These are phyloP conservation scores for Procavia capensis DNA, from an alignment of 2,113 vertebrate genomes.

Conservation along the genomic window DNA sequence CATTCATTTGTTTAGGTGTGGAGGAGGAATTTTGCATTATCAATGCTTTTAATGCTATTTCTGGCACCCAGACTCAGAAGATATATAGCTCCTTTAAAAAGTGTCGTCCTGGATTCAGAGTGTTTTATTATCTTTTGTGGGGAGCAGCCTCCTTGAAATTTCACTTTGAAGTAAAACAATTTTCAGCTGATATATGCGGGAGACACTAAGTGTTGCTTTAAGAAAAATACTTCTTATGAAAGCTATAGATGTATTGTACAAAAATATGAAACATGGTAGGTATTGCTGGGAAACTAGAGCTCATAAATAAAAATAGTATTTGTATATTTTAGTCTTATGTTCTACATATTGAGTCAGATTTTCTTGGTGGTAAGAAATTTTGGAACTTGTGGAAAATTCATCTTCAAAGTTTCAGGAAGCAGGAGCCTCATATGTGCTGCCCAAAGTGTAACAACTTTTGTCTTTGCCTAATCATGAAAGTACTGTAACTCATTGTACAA, in stretches of 20 bases:
- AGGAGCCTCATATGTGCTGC: background rate
- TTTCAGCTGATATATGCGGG: slow-evolving; percentile 20
- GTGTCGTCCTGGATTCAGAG: slow-evolving; percentile 17
- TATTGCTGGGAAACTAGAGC: background rate
- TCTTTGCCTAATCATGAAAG: slow-evolving; percentile 13
- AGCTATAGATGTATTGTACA: background rate
- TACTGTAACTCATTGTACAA: background rate
- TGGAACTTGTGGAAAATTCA: background rate
- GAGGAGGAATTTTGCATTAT: slow-evolving; percentile 63
- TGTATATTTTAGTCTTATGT: background rate
- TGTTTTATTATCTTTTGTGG: slow-evolving; percentile 68
- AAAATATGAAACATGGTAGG: background rate
- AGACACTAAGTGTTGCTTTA: background rate
- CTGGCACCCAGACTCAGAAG: slow-evolving; percentile 53
- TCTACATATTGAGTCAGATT: background rate
- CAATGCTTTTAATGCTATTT: slow-evolving; percentile 64
- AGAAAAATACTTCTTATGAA: background rate
- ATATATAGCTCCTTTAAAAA: slow-evolving; percentile 56
- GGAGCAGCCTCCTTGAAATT: slow-evolving; percentile 59
- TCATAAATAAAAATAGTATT: slow-evolving; percentile 37
- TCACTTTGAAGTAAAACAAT: slow-evolving; percentile 58
- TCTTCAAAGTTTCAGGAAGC: slow-evolving; percentile 1
- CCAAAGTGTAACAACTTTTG: slow-evolving; percentile 18
- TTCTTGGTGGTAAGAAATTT: background rate
- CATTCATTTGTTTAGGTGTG: slow-evolving; percentile 70